Percentiles rank a stretch among this genome's conserved stretches.
Conservation (phyloP, 2,888 invertebrate species). For the Scrobipalpa costella region DNA sequence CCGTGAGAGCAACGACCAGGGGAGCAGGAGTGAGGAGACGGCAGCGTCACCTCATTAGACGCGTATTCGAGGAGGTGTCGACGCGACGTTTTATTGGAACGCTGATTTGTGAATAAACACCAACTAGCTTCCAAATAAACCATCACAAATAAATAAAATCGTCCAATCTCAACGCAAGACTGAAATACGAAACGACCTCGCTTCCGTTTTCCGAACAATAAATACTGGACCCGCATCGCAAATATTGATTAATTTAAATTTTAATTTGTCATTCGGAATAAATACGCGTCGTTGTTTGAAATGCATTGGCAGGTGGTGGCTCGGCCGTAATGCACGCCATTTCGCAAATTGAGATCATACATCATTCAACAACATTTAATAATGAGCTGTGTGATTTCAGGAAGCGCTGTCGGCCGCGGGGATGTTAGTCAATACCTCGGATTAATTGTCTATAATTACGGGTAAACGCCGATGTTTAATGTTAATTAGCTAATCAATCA, state of each 20-base stretch:
- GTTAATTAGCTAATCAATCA: conserved; percentile 15
- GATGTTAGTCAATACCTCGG: conserved; percentile 13
- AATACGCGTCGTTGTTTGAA: conserved; percentile 55
- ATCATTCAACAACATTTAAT: conserved; percentile 52
- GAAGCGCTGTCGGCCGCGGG: conserved; percentile 4
- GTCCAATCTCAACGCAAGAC: conserved; percentile 7
- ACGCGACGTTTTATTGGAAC: conserved; percentile 20
- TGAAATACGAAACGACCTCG: conserved; percentile 20
- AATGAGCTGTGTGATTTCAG: conserved; percentile 26
- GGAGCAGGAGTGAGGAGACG: conserved; percentile 6
- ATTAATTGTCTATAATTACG: conserved; percentile 16
- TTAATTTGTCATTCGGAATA: conserved; percentile 52
- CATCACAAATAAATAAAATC: conserved; percentile 25
- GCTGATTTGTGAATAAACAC: conserved; percentile 21
- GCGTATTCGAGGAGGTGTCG: conserved; percentile 22
- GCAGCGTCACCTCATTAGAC: conserved; percentile 24
- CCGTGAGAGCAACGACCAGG: conserved; percentile 18
- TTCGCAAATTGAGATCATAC: conserved; percentile 63
- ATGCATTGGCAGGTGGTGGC: conserved; percentile 49
- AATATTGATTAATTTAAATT: conserved; percentile 44
- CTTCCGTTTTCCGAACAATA: conserved; percentile 25
- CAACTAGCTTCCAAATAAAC: conserved; percentile 8
- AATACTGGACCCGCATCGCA: conserved; percentile 34
- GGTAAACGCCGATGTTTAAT: conserved; percentile 1
- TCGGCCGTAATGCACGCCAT: conserved; percentile 53